Conservation (phyloP, 2,113 vertebrate species). For the Vulpes lagopus region DNA sequence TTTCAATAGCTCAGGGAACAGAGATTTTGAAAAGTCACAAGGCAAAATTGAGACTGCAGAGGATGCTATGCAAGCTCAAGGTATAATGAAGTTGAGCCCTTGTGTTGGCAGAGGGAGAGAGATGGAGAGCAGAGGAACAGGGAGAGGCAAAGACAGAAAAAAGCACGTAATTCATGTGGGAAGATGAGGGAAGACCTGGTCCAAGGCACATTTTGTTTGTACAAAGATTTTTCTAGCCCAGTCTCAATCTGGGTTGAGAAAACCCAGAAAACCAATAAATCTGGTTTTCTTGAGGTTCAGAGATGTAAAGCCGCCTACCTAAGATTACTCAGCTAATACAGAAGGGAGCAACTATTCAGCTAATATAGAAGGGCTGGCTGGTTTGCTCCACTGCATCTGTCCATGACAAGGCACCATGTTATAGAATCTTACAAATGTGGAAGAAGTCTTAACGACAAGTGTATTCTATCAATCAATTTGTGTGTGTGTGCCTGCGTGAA, state of each 20-base stretch:
- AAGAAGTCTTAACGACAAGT: neutral
- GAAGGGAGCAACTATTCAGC: neutral
- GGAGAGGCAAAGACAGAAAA: neutral
- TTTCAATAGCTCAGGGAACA: neutral
- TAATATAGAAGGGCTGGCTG: no score
- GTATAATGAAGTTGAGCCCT: no score
- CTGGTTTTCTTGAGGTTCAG: neutral
- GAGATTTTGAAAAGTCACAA: neutral
- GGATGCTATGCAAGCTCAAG: neutral
- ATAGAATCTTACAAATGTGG: accelerated
- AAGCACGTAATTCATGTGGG: accelerated
- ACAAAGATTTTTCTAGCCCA: neutral
- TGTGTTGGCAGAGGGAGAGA: neutral
- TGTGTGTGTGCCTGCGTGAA: neutral
- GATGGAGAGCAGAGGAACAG: neutral
- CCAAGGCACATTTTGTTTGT: neutral
- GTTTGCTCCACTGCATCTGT: neutral
- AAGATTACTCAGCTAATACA: accelerated
- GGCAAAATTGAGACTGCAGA: neutral
- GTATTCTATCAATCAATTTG: neutral
- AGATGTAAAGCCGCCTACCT: neutral
- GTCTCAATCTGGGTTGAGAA: neutral
- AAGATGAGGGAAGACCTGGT: neutral
- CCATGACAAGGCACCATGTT: accelerated
- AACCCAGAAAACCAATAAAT: neutral